These are phyloP conservation scores for Zygothrica quintamaculata DNA, from an alignment of 2,888 invertebrate genomes.

Conservation along the genomic window DNA sequence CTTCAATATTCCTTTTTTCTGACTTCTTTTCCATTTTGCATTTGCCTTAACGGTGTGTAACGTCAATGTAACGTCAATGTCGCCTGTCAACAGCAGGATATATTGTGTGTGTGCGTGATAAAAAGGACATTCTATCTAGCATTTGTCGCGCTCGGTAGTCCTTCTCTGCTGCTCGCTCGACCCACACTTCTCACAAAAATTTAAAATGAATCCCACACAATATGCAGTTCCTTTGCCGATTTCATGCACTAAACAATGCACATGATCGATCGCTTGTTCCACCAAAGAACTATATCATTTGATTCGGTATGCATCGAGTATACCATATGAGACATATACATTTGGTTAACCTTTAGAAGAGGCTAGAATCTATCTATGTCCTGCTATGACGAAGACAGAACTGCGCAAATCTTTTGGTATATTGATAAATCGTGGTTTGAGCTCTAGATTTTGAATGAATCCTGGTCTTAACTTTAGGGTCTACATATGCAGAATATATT, in stretches of 20 bases:
- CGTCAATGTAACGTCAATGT: constrained; percentile 6
- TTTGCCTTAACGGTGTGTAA: too few relatives aligned
- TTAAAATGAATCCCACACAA: too few relatives aligned
- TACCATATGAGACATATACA: constrained; percentile 18
- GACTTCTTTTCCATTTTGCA: not conserved
- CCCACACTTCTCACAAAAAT: constrained; percentile 37
- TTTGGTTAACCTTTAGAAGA: too few relatives aligned
- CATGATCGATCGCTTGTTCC: constrained; percentile 68
- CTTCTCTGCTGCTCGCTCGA: constrained; percentile 21
- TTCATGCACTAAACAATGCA: constrained; percentile 53
- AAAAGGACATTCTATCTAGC: constrained; percentile 45
- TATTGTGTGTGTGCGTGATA: constrained; percentile 36
- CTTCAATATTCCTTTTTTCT: too few relatives aligned
- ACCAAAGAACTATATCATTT: constrained; percentile 26
- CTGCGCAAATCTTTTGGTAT: constrained; percentile 47
- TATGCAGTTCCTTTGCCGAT: constrained; percentile 21
- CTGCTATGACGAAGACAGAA: too few relatives aligned
- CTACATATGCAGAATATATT: not conserved
- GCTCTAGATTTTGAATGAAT: constrained; percentile 72
- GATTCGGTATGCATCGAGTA: constrained; percentile 58
- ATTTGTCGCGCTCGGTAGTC: constrained; percentile 67
- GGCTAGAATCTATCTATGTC: constrained; percentile 19
- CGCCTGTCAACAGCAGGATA: constrained; percentile 70
- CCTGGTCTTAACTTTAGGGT: constrained; percentile 55
- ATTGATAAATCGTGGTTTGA: constrained; percentile 65